Percentiles rank a stretch among this genome's conserved stretches.
Conservation (phyloP, 2,113 vertebrate genomes). For the Petrocephalus zakoni region DNA sequence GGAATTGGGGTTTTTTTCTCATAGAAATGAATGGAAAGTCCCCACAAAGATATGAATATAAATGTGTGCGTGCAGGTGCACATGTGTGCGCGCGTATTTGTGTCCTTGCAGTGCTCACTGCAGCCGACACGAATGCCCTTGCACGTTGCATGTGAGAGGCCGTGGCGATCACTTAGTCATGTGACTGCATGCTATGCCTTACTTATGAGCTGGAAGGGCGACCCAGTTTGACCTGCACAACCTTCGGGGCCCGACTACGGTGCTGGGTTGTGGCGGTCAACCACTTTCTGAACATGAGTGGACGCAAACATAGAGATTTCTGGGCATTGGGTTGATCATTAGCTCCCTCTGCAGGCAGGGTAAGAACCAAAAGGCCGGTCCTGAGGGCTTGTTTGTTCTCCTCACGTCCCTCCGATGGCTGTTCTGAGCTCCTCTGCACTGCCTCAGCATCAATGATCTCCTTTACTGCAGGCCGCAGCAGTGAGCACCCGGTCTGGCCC, state of each 20-base stretch:
- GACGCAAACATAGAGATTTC: not conserved
- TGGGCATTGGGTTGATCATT: not conserved
- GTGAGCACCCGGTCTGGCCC: not conserved
- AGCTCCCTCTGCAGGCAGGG: not conserved
- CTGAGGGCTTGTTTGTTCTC: not conserved
- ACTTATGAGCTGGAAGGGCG: not conserved
- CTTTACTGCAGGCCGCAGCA: conserved; percentile 4
- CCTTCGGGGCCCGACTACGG: not conserved
- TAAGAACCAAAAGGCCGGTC: not conserved
- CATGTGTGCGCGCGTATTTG: not conserved
- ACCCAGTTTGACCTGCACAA: too few relatives aligned
- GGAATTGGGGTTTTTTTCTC: not conserved
- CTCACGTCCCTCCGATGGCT: not conserved
- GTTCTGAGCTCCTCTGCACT: not conserved
- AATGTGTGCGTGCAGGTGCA: not conserved
- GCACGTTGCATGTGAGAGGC: not conserved
- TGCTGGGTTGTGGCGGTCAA: not conserved
- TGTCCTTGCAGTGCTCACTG: not conserved
- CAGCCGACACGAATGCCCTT: not conserved
- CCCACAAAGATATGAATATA: not conserved
- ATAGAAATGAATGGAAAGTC: not conserved
- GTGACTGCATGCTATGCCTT: not conserved
- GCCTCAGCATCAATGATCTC: conserved; percentile 22
- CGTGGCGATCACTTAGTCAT: not conserved
- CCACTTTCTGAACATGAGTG: not conserved